Percentiles rank a stretch among this genome's conserved stretches.
These are phyloP conservation scores for Poeciliopsis prolifica DNA, from an alignment of 2,113 vertebrate species.

Conservation along the genomic window DNA sequence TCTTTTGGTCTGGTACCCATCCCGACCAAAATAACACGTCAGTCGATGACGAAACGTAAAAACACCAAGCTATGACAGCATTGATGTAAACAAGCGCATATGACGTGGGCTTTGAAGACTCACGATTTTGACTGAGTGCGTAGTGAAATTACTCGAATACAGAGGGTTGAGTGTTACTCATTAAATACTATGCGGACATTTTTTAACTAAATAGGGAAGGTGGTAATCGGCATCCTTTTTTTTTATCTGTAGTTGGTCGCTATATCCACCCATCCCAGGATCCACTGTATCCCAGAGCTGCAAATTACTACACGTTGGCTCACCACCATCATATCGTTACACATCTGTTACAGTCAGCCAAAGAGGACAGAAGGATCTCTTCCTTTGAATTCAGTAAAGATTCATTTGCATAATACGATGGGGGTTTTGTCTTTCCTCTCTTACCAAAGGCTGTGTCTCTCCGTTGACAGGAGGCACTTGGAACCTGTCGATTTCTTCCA, in stretches of 20 bases:
- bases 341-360: slow-evolving; percentile 28
- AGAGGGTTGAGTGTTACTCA: neutral
- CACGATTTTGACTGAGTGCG: slow-evolving; percentile 14
- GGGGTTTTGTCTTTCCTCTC: slow-evolving; percentile 50
- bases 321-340: slow-evolving; percentile 26
- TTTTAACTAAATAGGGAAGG: neutral
- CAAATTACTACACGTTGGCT: slow-evolving; percentile 32
- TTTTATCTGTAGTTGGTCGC: slow-evolving; percentile 14
- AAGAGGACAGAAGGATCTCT: neutral
- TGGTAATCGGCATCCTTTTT: neutral
- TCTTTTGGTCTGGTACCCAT: slow-evolving; percentile 22
- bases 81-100: slow-evolving; percentile 44
- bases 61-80: slow-evolving; percentile 9
- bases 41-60: slow-evolving; percentile 48
- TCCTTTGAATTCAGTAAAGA: neutral
- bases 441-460: slow-evolving; percentile 94
- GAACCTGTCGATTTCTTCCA: slow-evolving; percentile 96
- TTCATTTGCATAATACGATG: slow-evolving; percentile 11
- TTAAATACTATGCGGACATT: neutral
- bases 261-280: slow-evolving; percentile 37
- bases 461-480: slow-evolving; percentile 92
- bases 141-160: neutral
- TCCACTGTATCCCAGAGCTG: slow-evolving; percentile 30
- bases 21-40: slow-evolving; percentile 52
- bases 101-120: slow-evolving; percentile 21